Conservation (phyloP, 1,140 invertebrate genomes). For the Wiebesia pumilae region DNA sequence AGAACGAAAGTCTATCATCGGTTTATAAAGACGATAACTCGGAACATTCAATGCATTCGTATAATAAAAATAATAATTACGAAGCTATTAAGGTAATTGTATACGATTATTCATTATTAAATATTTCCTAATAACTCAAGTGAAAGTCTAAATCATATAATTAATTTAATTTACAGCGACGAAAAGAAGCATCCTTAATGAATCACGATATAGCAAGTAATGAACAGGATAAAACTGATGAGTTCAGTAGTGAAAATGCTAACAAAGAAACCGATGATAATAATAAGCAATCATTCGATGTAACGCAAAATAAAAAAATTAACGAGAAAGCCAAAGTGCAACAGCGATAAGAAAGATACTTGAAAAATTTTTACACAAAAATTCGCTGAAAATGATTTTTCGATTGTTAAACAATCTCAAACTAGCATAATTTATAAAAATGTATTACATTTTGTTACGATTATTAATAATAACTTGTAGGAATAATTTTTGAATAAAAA, state of each 20-base stretch:
- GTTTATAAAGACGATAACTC: neutral
- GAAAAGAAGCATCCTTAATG: neutral
- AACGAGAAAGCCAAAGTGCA: neutral
- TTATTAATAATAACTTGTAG: constrained; percentile 5
- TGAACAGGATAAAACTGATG: neutral
- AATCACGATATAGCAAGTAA: neutral
- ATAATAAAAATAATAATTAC: neutral
- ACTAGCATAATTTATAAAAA: neutral
- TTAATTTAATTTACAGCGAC: neutral
- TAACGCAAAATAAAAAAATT: neutral
- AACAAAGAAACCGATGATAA: neutral
- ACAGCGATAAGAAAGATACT: neutral
- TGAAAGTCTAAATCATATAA: neutral
- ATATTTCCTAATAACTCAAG: neutral
- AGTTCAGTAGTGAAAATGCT: neutral
- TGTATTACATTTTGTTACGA: neutral
- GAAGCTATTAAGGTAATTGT: neutral
- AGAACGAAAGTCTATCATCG: neutral
- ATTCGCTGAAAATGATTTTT: neutral
- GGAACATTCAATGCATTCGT: neutral
- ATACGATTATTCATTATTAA: neutral
- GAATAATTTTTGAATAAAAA: constrained; percentile 3
- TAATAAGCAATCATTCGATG: neutral
- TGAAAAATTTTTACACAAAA: neutral
- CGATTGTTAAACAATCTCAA: neutral